Base-by-base conservation (phyloP, 2,113 vertebrate species). In the Caloenas nicobarica region DNA sequence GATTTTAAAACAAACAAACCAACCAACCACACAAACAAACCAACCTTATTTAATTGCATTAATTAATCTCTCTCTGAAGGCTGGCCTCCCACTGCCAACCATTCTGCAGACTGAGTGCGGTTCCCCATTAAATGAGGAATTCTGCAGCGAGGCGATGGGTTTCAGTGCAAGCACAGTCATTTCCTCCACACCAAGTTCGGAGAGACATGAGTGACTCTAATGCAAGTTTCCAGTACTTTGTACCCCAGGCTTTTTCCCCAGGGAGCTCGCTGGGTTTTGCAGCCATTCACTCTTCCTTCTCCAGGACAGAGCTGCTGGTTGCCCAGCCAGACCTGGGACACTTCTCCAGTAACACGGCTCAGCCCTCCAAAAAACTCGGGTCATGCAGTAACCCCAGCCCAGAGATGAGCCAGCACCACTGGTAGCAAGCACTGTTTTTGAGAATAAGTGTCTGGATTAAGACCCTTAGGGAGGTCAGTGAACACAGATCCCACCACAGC, bases 41-140 rank as follows among this genome's bases (percentile, higher is more conserved):
- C n/a, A 16, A 0, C 46, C 36, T 3, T 6, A 4, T 29, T 79
- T 51, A 33, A 61, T 42, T 61, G 51, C 40, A 24, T 31, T 36
- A 42, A 56, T 31, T 36, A 38, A 51, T 19, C 24, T 34, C 38
- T 25, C 40, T 38, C 16, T 4, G 1, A 58, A 46, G 56, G 18
- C 0, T 40, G 69, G 24, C 3, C 12, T 31, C 25, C 10, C 11
- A 14, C 19, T 2, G 4, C 28, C 38, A 24, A 31, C 11, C 29
- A 5, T 51, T 16, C 48, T 21, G 70, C 57, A 79, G 42, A 8
- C 18, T 0, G 16, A 56, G 3, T 3, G 11, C 0, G 2, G 64
- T 5, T n/a, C 38, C 38, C 38, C 29, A 4, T 24, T 11, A n/a
- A 58, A 74, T 3, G 24, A 38, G 28, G 29, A 31, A 23, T n/a